Conservation (phyloP, 1,140 invertebrate genomes). For the Lordiphosa stackelbergi region DNA sequence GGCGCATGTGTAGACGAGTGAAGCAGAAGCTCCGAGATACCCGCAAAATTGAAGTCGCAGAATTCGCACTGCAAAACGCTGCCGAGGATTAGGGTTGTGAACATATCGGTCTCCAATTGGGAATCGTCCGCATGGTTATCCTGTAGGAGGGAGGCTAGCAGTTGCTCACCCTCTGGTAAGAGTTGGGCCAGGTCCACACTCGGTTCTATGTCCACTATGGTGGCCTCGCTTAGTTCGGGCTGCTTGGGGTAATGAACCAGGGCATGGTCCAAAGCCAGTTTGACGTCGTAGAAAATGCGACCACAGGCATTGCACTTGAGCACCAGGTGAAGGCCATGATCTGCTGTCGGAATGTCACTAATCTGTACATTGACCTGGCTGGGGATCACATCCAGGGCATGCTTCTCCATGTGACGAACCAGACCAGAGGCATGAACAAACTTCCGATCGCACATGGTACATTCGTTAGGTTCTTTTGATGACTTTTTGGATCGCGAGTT, state of each 20-base stretch:
- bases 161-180: constrained; percentile 10
- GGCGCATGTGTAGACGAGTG: constrained; percentile 78
- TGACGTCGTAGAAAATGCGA: constrained; percentile 52
- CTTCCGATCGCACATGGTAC: constrained; percentile 70
- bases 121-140: neutral
- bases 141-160: neutral
- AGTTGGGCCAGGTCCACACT: constrained; percentile 7
- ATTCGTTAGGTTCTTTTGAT: constrained; percentile 56
- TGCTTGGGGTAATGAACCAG: constrained; percentile 21
- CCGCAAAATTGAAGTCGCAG: constrained; percentile 79
- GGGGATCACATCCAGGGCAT: constrained; percentile 63
- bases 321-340: constrained; percentile 38
- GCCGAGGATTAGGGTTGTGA: constrained; percentile 35
- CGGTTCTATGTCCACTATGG: neutral
- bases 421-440: constrained; percentile 74
- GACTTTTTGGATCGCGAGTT: constrained; percentile 32
- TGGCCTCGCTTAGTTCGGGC: neutral
- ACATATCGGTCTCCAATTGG: neutral
- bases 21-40: constrained; percentile 76
- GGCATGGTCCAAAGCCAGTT: constrained; percentile 45
- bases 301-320: constrained; percentile 62
- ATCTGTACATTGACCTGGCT: constrained; percentile 15
- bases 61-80: constrained; percentile 80
- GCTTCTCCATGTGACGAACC: constrained; percentile 73
- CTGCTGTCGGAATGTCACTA: constrained; percentile 1